Evolutionary conservation across 2,888 invertebrate genomes (phyloP).

Genomic region (Erebia palarica): DNA sequence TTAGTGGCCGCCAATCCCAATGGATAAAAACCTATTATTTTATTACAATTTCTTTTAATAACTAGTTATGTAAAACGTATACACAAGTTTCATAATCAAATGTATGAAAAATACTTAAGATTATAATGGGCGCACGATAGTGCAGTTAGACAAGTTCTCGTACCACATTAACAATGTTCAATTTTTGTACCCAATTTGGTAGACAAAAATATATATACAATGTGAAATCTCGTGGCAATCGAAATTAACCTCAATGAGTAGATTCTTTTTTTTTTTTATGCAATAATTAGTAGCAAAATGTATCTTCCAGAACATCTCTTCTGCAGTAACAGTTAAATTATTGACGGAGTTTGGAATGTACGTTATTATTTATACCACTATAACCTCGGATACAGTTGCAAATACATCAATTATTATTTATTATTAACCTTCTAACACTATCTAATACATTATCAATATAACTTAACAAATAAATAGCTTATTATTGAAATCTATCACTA

Average conservation of each 20-base stretch:
- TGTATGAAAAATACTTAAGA: neutral
- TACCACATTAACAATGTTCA: neutral
- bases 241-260: neutral
- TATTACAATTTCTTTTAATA: conserved; percentile 11
- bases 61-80: conserved; percentile 14
- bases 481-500: conserved; percentile 63
- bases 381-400: conserved; percentile 44
- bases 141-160: neutral
- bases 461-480: conserved; percentile 75
- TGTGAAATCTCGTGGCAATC: neutral
- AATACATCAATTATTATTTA: conserved; percentile 53
- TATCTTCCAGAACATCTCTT: neutral
- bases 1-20: conserved; percentile 50
- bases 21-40: conserved; percentile 3
- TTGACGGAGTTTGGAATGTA: conserved; percentile 35
- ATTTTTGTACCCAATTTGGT: too few relatives aligned
- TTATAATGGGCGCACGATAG: neutral
- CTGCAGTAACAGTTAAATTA: conserved; percentile 20
- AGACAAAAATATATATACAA: neutral
- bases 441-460: conserved; percentile 61
- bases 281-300: neutral
- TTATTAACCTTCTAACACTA: conserved; percentile 43
- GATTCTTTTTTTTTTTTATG: neutral
- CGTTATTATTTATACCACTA: conserved; percentile 33
- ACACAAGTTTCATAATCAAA: conserved; percentile 16